Percentiles rank a stretch among this genome's conserved stretches.
Conservation (phyloP, 1,140 invertebrate species). For the Hylaeus volcanicus region DNA sequence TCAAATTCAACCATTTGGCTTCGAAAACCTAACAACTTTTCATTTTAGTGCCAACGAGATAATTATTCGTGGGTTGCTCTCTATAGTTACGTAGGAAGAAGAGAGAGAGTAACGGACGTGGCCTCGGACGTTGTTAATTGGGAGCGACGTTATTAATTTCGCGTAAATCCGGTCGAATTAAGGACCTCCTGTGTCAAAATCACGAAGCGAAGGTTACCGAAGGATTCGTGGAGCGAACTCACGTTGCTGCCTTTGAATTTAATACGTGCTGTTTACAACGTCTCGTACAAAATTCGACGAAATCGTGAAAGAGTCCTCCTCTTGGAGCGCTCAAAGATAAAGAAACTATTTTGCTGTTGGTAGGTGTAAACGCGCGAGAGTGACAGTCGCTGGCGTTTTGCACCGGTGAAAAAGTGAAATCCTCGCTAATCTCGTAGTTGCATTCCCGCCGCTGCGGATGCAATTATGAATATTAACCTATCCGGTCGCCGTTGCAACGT, state of each 20-base stretch:
- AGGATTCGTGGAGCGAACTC: too few species aligned
- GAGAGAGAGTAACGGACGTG: neutral
- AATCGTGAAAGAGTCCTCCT: constrained; percentile 11
- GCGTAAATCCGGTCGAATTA: too few species aligned
- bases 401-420: constrained; percentile 55
- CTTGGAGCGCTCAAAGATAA: neutral
- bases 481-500: neutral
- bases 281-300: constrained; percentile 7
- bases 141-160: too few species aligned
- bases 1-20: too few species aligned
- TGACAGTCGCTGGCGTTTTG: constrained; percentile 8
- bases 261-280: constrained; percentile 30
- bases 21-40: too few species aligned
- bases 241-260: constrained; percentile 22
- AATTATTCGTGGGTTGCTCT: constrained; percentile 9
- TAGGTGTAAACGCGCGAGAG: neutral
- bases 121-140: too few species aligned
- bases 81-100: neutral
- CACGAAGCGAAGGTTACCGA: too few species aligned
- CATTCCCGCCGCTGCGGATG: constrained; percentile 39
- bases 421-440: constrained; percentile 42
- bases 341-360: constrained; percentile 10
- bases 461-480: constrained; percentile 56
- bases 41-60: too few species aligned
- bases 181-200: too few species aligned